Evolutionary conservation across 2,797 vertebrate genomes (phyloP).

Genomic region (Acipenser ruthenus): DNA sequence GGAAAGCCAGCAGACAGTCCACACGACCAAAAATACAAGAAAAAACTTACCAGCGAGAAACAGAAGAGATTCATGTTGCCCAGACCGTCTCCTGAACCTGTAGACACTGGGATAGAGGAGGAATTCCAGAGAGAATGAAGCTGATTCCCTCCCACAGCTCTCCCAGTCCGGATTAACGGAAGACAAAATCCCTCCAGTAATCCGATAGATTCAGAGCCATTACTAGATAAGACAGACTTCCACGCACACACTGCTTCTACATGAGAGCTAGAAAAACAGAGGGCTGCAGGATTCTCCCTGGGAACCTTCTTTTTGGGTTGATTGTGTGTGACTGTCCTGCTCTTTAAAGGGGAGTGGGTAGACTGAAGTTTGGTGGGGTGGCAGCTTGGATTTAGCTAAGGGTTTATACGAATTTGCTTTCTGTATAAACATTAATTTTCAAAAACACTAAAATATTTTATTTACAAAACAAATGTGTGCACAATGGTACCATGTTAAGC

Average conservation of each 20-base stretch:
- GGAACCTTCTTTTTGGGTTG: too few species aligned
- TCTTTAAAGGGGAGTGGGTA: too few species aligned
- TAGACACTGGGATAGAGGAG: constrained; percentile 15
- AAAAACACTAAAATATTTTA: too few species aligned
- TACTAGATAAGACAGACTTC: constrained; percentile 60
- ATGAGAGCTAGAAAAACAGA: constrained; percentile 22
- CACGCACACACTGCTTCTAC: constrained; percentile 35
- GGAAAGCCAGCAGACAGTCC: too few species aligned
- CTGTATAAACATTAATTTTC: too few species aligned
- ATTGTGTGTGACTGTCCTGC: too few species aligned
- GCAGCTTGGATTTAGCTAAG: too few species aligned
- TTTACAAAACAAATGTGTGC: too few species aligned
- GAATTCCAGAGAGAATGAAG: constrained; percentile 25
- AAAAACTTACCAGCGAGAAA: constrained; percentile 84
- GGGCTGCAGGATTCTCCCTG: too few species aligned
- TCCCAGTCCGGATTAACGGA: constrained; percentile 76
- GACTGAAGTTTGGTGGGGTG: too few species aligned
- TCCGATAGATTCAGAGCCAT: constrained; percentile 82
- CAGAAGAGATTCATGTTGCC: constrained; percentile 89
- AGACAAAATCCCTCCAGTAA: constrained; percentile 87
- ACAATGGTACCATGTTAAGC: too few species aligned
- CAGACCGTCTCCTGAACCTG: constrained; percentile 13
- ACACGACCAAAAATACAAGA: background rate
- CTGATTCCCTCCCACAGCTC: constrained; percentile 58
- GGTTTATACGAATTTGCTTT: too few species aligned